Percentiles rank a stretch among this genome's conserved stretches.
These are phyloP conservation scores for Myotis yumanensis DNA, from an alignment of 2,113 vertebrate genomes.

Conservation along the genomic window DNA sequence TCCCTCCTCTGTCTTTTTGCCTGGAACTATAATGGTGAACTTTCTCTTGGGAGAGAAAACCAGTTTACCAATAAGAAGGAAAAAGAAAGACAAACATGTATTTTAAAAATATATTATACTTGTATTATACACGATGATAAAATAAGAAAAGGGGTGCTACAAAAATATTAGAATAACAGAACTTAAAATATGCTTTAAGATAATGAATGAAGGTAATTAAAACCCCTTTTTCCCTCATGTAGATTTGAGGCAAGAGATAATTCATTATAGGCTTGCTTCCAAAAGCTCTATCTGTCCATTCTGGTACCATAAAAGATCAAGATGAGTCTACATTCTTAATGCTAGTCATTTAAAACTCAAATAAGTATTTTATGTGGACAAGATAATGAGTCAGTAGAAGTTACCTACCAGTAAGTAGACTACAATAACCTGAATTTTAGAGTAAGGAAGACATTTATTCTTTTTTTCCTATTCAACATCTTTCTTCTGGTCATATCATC, in stretches of 20 bases:
- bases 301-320: neutral
- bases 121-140: neutral
- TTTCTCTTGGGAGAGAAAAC: neutral
- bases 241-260: neutral
- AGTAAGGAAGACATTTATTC: neutral
- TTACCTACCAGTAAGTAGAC: neutral
- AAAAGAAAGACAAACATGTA: neutral
- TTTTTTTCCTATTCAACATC: neutral
- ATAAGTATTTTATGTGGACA: neutral
- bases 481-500: neutral
- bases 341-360: neutral
- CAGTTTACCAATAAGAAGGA: neutral
- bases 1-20: neutral
- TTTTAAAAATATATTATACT: neutral
- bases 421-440: neutral
- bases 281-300: neutral
- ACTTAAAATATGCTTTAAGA: neutral
- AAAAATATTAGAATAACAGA: neutral
- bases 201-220: neutral
- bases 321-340: neutral
- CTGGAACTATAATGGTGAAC: neutral
- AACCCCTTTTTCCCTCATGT: neutral
- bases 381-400: neutral
- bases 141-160: neutral
- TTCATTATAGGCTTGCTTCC: neutral